A percentile compares a stretch with the other conserved stretches of the same genome.
phyloP scores from a whole-genome alignment of 2,797 vertebrate species.

The Poecilia velifera region DNA sequence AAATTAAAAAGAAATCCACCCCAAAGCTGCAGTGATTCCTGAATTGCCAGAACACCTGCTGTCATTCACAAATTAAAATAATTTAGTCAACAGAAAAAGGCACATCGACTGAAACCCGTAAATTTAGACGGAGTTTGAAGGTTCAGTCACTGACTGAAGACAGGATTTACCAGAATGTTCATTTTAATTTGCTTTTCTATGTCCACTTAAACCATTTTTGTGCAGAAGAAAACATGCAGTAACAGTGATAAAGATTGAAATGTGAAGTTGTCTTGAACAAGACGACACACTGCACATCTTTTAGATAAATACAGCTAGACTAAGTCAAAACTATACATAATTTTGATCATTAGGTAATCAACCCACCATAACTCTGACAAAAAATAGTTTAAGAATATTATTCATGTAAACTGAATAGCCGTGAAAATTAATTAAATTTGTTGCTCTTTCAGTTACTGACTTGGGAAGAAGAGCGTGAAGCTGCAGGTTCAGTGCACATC shows the following conservation, averaged over 20 bases:
- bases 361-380: neutral
- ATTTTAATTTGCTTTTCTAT: neutral
- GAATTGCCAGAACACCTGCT: neutral
- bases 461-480: neutral
- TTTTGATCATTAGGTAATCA: neutral
- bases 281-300: neutral
- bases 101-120: neutral
- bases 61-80: neutral
- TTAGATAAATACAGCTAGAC: neutral
- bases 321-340: neutral
- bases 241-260: neutral
- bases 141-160: neutral
- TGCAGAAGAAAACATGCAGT: neutral
- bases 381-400: too few relatives aligned
- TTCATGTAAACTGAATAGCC: too few relatives aligned
- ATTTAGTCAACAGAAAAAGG: neutral
- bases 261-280: neutral
- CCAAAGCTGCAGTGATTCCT: neutral
- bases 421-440: neutral
- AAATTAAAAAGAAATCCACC: neutral
- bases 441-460: neutral
- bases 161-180: neutral
- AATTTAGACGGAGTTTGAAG: neutral
- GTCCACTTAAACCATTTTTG: neutral
- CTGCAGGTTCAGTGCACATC: neutral